Evolutionary conservation across 2,113 vertebrate species (phyloP).

Genomic region (Illadopsis cleaveri): DNA sequence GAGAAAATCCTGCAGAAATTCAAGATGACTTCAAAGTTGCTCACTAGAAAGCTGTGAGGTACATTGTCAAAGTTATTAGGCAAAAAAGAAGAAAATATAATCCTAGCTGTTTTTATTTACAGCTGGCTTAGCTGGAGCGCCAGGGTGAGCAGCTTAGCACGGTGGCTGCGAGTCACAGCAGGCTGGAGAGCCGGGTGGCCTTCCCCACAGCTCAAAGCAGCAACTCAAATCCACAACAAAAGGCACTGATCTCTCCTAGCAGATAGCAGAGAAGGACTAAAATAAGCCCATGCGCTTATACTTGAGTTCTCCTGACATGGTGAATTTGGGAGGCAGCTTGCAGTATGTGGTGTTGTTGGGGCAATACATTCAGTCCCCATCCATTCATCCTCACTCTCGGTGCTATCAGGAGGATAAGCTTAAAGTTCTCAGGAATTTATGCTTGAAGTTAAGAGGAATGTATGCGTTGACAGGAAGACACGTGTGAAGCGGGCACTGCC

Average conservation of each 20-base stretch:
- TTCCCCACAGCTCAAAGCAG: background rate
- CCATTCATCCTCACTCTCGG: background rate
- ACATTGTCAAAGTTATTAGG: background rate
- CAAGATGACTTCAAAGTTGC: conserved; percentile 36
- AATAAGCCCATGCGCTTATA: background rate
- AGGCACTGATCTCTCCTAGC: background rate
- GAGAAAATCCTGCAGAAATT: conserved; percentile 33
- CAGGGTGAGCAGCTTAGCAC: background rate
- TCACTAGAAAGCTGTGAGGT: background rate
- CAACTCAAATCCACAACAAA: conserved; percentile 1
- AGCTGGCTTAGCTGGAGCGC: background rate
- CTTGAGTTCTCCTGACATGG: accelerated
- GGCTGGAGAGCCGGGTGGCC: background rate
- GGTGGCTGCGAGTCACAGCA: background rate
- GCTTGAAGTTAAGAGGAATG: background rate
- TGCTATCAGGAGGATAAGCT: background rate
- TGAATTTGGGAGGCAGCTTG: background rate
- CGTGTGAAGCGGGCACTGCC: background rate
- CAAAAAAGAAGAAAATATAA: background rate
- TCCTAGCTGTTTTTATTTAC: conserved; percentile 44
- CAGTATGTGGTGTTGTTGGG: background rate
- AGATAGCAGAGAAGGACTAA: background rate
- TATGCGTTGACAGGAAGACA: accelerated
- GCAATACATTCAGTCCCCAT: background rate
- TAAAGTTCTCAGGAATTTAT: background rate